Conservation (phyloP, 2,888 invertebrate genomes). For the Cephus spinipes region DNA sequence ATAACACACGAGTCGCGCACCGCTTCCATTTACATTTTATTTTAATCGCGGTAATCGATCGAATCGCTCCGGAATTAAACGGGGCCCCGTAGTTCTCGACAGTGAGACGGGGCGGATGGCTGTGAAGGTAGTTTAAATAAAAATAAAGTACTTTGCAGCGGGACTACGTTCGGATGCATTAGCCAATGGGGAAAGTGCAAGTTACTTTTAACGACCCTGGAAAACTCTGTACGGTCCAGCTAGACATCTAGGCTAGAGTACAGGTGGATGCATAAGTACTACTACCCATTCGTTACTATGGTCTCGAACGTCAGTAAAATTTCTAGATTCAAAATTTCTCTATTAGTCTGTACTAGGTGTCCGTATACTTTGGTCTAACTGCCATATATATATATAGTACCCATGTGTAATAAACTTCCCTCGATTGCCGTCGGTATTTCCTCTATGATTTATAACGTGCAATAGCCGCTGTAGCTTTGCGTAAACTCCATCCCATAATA, state of each 20-base stretch:
- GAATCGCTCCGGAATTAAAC: conserved; percentile 56
- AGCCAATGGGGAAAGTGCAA: conserved; percentile 59
- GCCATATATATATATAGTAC: not conserved
- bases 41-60: conserved; percentile 65
- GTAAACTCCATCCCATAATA: not conserved
- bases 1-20: conserved; percentile 59
- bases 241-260: not conserved
- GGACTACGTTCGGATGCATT: conserved; percentile 55
- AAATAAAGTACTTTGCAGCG: conserved; percentile 57
- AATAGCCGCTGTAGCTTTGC: not conserved
- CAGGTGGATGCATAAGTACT: not conserved
- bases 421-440: not conserved
- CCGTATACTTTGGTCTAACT: not conserved
- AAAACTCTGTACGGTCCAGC: not conserved
- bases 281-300: not conserved
- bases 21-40: conserved; percentile 64
- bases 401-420: not conserved
- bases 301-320: not conserved
- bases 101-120: conserved; percentile 15
- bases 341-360: not conserved
- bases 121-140: conserved; percentile 58
- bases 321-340: not conserved
- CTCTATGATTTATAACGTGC: not conserved
- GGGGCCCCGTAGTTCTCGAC: conserved; percentile 27
- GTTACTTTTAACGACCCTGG: conserved; percentile 57